A percentile compares a stretch with the other conserved stretches of the same genome.
These are phyloP conservation scores for Spheniscus humboldti DNA, from an alignment of 2,797 vertebrate species.

Conservation along the genomic window DNA sequence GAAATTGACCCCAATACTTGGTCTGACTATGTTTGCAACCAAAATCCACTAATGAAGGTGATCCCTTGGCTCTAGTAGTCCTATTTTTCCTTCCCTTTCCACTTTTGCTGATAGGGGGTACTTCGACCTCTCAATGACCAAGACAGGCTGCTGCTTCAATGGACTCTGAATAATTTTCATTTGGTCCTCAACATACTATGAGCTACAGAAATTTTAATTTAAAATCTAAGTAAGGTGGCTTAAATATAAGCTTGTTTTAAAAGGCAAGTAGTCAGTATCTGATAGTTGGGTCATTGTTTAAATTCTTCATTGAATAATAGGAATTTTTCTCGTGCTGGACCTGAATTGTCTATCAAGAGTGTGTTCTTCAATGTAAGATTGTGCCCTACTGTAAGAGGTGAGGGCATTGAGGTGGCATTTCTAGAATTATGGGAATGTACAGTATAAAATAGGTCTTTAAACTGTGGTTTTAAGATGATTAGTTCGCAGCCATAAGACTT, in stretches of 20 bases:
- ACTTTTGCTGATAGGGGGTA: background rate
- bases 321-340: background rate
- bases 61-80: background rate
- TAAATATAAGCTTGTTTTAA: background rate
- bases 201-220: background rate
- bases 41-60: background rate
- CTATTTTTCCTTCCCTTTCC: background rate
- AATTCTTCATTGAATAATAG: background rate
- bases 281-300: background rate
- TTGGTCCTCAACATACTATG: background rate
- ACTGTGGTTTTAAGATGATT: background rate
- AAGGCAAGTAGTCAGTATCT: background rate
- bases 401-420: background rate
- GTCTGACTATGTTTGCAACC: background rate
- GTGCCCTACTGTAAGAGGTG: rapidly evolving
- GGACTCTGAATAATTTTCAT: background rate
- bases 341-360: background rate
- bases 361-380: background rate
- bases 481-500: background rate
- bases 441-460: background rate
- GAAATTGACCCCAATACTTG: background rate
- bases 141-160: background rate
- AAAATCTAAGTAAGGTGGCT: background rate
- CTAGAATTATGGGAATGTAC: background rate
- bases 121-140: background rate